Evolutionary conservation across 2,113 vertebrate species (phyloP).

Genomic region (Excalfactoria chinensis): DNA sequence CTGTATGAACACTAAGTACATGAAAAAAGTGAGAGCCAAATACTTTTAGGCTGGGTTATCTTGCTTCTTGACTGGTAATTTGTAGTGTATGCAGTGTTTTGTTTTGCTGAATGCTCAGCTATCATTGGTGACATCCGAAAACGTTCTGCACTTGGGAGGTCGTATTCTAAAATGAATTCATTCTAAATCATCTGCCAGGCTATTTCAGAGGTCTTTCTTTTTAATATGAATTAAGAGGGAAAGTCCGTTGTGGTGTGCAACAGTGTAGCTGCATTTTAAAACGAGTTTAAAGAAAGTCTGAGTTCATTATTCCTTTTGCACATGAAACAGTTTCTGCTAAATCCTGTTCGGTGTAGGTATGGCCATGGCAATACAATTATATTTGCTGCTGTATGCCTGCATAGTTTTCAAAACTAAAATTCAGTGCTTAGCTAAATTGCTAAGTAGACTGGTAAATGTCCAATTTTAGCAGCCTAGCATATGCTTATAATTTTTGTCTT

Average conservation of each 20-base stretch:
- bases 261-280: background rate
- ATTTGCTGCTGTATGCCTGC: constrained; percentile 53
- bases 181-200: background rate
- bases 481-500: constrained; percentile 73
- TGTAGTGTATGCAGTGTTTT: background rate
- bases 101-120: background rate
- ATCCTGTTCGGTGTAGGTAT: background rate
- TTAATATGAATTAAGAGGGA: background rate
- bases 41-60: background rate
- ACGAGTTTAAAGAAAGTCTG: background rate
- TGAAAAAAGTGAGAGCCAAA: background rate
- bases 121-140: background rate
- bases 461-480: constrained; percentile 73
- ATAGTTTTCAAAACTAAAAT: constrained; percentile 67
- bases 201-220: background rate
- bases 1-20: background rate
- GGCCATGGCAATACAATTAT: constrained; percentile 38
- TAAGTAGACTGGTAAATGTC: constrained; percentile 66
- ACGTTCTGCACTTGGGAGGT: background rate
- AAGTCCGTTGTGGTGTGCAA: background rate
- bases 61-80: background rate
- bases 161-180: background rate
- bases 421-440: constrained; percentile 64
- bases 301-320: background rate
- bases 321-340: background rate